Conservation (phyloP, 2,797 vertebrate species). For the Molossus alvarezi region DNA sequence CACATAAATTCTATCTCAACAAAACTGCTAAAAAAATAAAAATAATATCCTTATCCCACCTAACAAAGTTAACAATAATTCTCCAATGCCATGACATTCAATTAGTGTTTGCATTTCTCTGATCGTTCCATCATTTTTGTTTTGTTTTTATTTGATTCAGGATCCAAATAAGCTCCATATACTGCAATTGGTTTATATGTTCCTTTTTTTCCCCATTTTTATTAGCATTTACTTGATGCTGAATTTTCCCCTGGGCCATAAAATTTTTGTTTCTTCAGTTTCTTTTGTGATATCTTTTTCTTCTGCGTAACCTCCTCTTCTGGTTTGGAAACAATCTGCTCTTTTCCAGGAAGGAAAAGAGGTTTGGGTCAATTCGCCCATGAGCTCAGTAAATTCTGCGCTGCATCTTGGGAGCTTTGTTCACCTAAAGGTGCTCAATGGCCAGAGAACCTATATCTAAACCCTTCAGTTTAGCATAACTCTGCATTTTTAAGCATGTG, state of each 20-base stretch:
- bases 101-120: not conserved
- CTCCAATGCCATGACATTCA: not conserved
- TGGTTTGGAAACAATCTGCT: not conserved
- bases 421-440: not conserved
- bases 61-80: conserved; percentile 53
- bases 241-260: not conserved
- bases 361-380: too few relatives aligned
- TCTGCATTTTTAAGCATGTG: not conserved
- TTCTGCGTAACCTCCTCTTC: not conserved
- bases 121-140: not conserved
- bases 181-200: not conserved
- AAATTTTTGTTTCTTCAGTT: not conserved
- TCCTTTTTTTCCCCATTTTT: not conserved
- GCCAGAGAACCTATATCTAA: not conserved
- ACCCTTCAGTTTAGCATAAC: not conserved
- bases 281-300: not conserved
- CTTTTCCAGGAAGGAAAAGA: not conserved
- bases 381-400: not conserved
- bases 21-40: conserved; percentile 37
- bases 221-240: not conserved
- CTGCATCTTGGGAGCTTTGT: not conserved
- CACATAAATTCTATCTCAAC: not conserved
- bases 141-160: conserved; percentile 25
- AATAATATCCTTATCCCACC: not conserved
- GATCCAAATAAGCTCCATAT: not conserved